Base-by-base conservation (phyloP, 2,888 invertebrate genomes). In the Callyntrura sp. region DNA sequence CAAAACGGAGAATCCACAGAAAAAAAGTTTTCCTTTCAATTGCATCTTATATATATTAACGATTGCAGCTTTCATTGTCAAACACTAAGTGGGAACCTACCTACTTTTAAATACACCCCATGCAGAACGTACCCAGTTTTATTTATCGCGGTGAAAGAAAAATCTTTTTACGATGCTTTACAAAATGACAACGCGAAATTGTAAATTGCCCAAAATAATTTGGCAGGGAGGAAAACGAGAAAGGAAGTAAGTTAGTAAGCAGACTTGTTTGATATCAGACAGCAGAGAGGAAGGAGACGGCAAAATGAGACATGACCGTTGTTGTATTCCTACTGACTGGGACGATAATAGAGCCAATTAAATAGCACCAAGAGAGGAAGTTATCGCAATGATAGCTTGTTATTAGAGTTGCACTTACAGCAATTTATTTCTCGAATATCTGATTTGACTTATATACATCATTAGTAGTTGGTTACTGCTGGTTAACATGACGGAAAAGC, bases 231-330 rank as follows among this genome's bases (percentile, higher is more conserved):
- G 17, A 28, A n/a, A 81, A 65, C 14, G 45, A 73, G 45, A 45
- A 14, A 73, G 73, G 73, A 73, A 73, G 45, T 51, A 20, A 20
- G 76, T 5, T 20, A 45, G 45, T 55, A 23, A 25, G 51, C 4
- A 8, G 17, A 45, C 20, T 57, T 79, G 57, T 79, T 43, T 79
- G 5, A 79, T 35, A 43, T 60, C 79, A 35, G 35, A 57, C 62
- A 14, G 35, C 35, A 35, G 35, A 35, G 35, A 35, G 35, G 35
- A 35, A 35, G 35, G 25, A 62, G 62, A 62, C 25, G 57, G 35
- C 84, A 84, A 68, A 84, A 70, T 84, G 55, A 55, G 68, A 45
- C 51, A 84, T 70, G 84, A 35, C 84, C 68, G 70, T 55, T 35
- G 12, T 20, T 45, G 8, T 65, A 35, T 35, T 35, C 6, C 35